These are phyloP conservation scores for Cyphomyrus plagiostoma DNA, from an alignment of 2,113 vertebrate species.

Conservation along the genomic window DNA sequence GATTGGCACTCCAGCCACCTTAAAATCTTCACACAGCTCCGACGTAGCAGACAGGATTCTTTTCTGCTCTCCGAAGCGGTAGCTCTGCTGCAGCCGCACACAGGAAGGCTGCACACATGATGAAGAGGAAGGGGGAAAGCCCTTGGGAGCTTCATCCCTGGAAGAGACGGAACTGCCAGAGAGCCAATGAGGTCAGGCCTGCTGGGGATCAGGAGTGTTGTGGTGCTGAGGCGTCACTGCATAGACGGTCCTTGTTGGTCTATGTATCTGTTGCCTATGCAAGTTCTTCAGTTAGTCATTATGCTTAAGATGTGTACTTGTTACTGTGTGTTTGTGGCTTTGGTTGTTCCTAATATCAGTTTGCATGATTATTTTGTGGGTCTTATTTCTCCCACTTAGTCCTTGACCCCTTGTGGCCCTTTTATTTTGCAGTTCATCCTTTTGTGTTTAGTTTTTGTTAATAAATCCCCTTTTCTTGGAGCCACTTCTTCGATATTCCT, in stretches of 20 bases:
- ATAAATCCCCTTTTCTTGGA: neutral
- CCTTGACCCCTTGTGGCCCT: neutral
- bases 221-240: neutral
- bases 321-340: too few relatives aligned
- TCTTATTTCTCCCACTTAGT: neutral
- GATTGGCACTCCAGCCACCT: neutral
- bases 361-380: too few relatives aligned
- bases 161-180: neutral
- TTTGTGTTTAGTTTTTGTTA: neutral
- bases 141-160: too few relatives aligned
- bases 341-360: too few relatives aligned
- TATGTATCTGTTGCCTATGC: too few relatives aligned
- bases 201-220: neutral
- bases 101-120: neutral
- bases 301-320: too few relatives aligned
- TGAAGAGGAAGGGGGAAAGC: neutral
- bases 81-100: neutral
- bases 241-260: too few relatives aligned
- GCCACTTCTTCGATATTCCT: neutral
- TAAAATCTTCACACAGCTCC: neutral
- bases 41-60: neutral
- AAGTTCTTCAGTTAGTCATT: too few relatives aligned
- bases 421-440: neutral
- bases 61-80: neutral
- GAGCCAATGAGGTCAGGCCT: neutral